Evolutionary conservation across 2,888 invertebrate genomes (phyloP), one percentile per base, ranked within the genome.

Genomic region (Eupithecia vulgata): DNA sequence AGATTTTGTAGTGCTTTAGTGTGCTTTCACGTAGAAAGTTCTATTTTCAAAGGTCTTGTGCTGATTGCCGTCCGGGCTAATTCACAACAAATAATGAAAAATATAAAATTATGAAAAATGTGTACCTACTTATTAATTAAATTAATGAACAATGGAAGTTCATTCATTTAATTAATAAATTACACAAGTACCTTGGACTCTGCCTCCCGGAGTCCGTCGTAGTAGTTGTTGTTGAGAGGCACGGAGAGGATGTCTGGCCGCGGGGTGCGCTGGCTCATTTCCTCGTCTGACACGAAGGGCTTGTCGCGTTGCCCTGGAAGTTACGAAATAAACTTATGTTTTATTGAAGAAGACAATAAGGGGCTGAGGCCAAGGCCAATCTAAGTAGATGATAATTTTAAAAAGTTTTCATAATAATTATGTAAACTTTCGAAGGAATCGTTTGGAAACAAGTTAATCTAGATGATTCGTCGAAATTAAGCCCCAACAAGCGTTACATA

Each of bases 221-320:
- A 91, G 82, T 91, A 93, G 78, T 93, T 91, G 76, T 82, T 87
- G 81, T 91, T 92, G 0, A 91, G 95, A 0, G 95, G 95, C 48
- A 95, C 95, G 0, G 95, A 92, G 17, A 96, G 88, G n/a, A 96
- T 94, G 84, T 97, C 96, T 0, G 97, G 96, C 1, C 97, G 91
- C 0, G 97, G 96, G 0, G 97, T 97, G 72, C 97, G 94, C 67
- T 95, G 90, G 72, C 95, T 95, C 85, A 96, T 95, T 82, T 96
- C 95, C 15, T 94, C 95, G 52, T 96, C 96, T 0, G 95, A 95
- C 0, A 97, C 96, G 85, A 97, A 97, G 0, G 96, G 96, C 82
- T 96, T 96, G 84, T 96, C 96, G 10, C 95, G 93, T 88, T 97
- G 97, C 3, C 96, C 96, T 96, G 87, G 1, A 88, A 89, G 5